Conservation (phyloP, 2,797 vertebrate species). For the Falco berigora region DNA sequence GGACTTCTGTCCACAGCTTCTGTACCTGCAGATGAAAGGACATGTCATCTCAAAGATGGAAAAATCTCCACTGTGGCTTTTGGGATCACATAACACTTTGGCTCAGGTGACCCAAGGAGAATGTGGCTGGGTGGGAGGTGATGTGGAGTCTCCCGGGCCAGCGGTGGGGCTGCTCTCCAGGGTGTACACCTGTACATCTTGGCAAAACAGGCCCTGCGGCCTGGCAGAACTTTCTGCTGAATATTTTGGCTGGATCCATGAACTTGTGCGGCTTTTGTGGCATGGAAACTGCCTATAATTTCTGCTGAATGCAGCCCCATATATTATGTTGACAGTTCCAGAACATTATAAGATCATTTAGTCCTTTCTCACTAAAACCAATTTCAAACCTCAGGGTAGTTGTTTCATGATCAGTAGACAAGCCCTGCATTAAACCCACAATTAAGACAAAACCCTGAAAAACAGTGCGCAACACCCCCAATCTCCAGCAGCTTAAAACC, state of each 20-base stretch:
- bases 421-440: background rate
- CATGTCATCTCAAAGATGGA: background rate
- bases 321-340: slow-evolving; percentile 21
- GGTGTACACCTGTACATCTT: slow-evolving; percentile 30
- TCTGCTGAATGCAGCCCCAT: background rate
- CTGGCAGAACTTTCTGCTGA: slow-evolving; percentile 34
- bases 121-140: background rate
- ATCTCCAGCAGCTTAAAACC: background rate
- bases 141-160: background rate
- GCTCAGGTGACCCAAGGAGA: background rate
- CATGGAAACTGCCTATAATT: slow-evolving; percentile 49
- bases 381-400: background rate
- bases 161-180: background rate
- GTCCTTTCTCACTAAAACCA: background rate
- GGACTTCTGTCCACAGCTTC: background rate
- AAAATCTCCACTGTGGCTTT: background rate
- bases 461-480: accelerated
- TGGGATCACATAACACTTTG: background rate
- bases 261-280: slow-evolving; percentile 42
- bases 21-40: background rate
- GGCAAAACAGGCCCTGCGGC: background rate
- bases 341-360: background rate
- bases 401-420: background rate
- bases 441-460: background rate
- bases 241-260: slow-evolving; percentile 38